Conservation (phyloP, 2,113 vertebrate species). For the Elanoides forficatus region DNA sequence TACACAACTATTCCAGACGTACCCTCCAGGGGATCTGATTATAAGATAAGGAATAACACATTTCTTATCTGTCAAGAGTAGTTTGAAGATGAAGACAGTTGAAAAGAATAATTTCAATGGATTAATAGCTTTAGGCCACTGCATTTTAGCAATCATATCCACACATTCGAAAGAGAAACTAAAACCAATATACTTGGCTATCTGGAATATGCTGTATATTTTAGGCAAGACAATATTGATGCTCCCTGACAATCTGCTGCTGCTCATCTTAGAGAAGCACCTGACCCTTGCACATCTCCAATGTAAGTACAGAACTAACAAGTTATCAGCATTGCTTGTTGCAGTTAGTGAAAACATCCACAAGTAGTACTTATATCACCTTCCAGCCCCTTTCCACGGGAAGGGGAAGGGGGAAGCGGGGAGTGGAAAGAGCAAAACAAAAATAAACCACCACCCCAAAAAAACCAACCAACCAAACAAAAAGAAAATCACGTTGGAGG, state of each 20-base stretch:
- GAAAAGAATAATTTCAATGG: not conserved
- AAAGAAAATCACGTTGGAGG: not conserved
- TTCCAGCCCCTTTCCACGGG: not conserved
- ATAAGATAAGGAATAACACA: not conserved
- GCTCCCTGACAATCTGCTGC: not conserved
- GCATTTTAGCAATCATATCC: not conserved
- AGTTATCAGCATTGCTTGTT: not conserved
- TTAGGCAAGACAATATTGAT: not conserved
- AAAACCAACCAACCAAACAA: no score
- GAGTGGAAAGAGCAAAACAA: not conserved
- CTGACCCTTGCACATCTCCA: not conserved
- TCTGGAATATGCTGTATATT: not conserved
- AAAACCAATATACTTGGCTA: not conserved
- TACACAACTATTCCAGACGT: not conserved
- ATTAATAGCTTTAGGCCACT: conserved; percentile 1
- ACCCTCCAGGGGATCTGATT: not conserved
- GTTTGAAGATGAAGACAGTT: not conserved
- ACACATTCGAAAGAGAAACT: not conserved
- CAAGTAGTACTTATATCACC: not conserved
- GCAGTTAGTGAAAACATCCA: fast-evolving
- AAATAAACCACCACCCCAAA: not conserved
- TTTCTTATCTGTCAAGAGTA: not conserved
- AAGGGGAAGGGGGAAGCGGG: not conserved
- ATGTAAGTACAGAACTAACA: not conserved
- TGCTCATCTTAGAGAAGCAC: not conserved